These are phyloP conservation scores for Incurvaria masculella DNA, from an alignment of 2,888 invertebrate genomes.

Conservation along the genomic window DNA sequence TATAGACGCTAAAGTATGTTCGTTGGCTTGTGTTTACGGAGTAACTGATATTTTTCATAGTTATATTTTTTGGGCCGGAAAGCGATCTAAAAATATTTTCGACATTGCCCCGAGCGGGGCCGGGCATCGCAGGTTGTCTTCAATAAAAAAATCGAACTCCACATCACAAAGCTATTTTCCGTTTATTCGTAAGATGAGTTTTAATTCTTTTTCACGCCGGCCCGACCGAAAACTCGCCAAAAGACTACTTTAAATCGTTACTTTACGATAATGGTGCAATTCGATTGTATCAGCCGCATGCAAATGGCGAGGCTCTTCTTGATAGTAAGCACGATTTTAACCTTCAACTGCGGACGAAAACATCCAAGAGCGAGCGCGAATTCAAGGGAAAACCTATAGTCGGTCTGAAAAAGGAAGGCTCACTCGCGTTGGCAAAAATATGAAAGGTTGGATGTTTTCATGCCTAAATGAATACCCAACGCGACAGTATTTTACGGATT, in stretches of 20 bases:
- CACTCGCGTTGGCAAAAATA: background rate
- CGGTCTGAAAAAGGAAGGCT: too few relatives aligned
- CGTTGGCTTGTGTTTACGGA: too few relatives aligned
- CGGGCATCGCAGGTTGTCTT: too few relatives aligned
- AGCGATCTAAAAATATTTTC: too few relatives aligned
- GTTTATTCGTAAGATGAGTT: background rate
- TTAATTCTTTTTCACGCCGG: background rate
- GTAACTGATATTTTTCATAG: too few relatives aligned
- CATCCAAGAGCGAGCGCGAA: background rate
- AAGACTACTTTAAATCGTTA: conserved; percentile 44
- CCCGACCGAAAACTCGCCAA: conserved; percentile 28
- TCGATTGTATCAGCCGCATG: conserved; percentile 45
- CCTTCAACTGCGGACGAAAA: background rate
- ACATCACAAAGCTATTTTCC: too few relatives aligned
- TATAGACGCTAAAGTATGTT: too few relatives aligned
- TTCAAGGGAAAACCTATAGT: background rate
- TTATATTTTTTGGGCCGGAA: too few relatives aligned
- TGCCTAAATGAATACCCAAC: background rate
- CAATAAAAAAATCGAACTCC: too few relatives aligned
- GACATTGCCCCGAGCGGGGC: too few relatives aligned
- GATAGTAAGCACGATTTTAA: background rate
- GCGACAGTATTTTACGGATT: conserved; percentile 28
- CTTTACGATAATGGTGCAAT: conserved; percentile 47
- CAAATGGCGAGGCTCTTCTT: conserved; percentile 24
- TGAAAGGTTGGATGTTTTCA: background rate